Base-by-base conservation (phyloP, 2,888 invertebrate species). In the Phasia obesa region DNA sequence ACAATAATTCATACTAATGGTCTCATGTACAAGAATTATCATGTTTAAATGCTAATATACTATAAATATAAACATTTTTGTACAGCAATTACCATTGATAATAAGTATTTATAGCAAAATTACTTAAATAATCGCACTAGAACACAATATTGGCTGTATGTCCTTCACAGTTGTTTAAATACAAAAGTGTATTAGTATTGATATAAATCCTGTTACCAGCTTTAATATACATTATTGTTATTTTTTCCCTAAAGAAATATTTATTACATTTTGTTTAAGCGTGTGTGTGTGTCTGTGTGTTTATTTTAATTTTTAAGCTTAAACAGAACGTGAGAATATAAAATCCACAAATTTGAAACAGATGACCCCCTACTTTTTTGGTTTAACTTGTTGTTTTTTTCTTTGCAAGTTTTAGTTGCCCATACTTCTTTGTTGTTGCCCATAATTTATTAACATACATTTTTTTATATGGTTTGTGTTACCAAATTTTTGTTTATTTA, bases 251-350 rank as follows among this genome's bases (percentile, higher is more conserved):
- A 13, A 5, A 27, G 19, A 35, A 21, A 65, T 47, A 31, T 64
- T n/a, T 47, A 21, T 3, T 21, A 21, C 21, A 65, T 19, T 57
- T 13, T 25, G 15, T 47, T 47, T 5, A 25, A 21, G n/a, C n/a
- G n/a, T n/a, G n/a, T n/a, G 35, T 35, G 35, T 11, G 1, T 5
- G 35, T 25, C 19, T 67, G 15, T 38, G 17, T 19, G 21, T 17
- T 49, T 49, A 25, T 51, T 62, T 42, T 15, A 49, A 23, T 49
- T 49, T 49, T 49, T 49, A 11, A 7, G 5, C 19, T 51, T n/a
- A 47, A 67, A 51, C 15, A n/a, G 51, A 76, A 60, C 76, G 69
- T 76, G 76, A 69, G 69, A 76, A 76, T n/a, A 51, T 49, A 9
- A 53, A 60, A 60, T 67, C 2, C 27, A 69, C 19, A 60, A 53